Conservation (phyloP, 2,888 invertebrate species). For the Heliconius hortense region DNA sequence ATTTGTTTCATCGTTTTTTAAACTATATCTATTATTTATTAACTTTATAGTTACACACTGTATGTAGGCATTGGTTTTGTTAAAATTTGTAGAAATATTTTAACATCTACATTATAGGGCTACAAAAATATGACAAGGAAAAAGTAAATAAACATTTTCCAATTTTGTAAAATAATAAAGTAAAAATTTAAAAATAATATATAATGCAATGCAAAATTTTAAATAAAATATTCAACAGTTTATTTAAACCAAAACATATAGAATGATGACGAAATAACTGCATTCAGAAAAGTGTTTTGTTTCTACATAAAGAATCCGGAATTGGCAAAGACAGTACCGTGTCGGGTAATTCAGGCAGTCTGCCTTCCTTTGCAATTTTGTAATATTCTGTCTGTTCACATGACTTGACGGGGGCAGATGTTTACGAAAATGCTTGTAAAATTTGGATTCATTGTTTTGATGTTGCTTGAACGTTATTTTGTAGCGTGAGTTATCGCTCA, state of each 20-base stretch:
- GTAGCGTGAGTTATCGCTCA: background rate
- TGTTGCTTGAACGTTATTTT: background rate
- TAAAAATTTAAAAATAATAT: background rate
- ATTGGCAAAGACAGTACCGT: slow-evolving; percentile 22
- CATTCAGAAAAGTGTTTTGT: slow-evolving; percentile 19
- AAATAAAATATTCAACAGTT: slow-evolving; percentile 6
- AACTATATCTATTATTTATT: too few species aligned
- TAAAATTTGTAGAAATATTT: too few species aligned
- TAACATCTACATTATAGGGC: too few species aligned
- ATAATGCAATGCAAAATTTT: background rate
- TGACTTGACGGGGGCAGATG: slow-evolving; percentile 13
- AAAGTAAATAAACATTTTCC: too few species aligned
- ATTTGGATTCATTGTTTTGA: slow-evolving; percentile 4
- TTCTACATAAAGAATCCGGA: slow-evolving; percentile 1
- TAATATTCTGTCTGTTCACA: slow-evolving; percentile 22
- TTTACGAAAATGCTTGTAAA: background rate
- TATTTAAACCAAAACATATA: background rate
- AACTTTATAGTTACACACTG: too few species aligned
- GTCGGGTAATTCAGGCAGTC: slow-evolving; percentile 5
- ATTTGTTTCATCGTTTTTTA: too few species aligned
- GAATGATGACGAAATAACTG: slow-evolving; percentile 16
- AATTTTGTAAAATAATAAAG: background rate
- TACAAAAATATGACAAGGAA: too few species aligned
- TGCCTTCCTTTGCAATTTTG: slow-evolving; percentile 29
- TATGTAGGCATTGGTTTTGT: too few species aligned